These are phyloP conservation scores for Lycaon pictus DNA, from an alignment of 2,113 vertebrate species.

Conservation along the genomic window DNA sequence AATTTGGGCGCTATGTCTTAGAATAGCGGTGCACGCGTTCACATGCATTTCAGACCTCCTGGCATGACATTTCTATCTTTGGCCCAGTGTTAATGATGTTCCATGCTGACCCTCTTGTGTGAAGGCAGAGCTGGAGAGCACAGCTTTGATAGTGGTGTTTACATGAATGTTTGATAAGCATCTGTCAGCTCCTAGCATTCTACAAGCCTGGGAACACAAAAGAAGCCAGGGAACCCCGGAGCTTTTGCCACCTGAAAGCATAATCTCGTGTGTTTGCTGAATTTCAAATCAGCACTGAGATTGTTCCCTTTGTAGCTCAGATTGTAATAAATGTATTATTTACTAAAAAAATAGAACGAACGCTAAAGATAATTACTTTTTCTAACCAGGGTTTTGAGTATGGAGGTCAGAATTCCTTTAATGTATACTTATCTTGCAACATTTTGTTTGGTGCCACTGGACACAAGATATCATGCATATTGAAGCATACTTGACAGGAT, in stretches of 20 bases:
- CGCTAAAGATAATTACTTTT: constrained; percentile 62
- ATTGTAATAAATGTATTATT: constrained; percentile 85
- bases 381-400: constrained; percentile 73
- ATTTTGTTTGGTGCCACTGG: constrained; percentile 68
- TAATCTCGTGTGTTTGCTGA: constrained; percentile 83
- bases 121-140: constrained; percentile 78
- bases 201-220: constrained; percentile 84
- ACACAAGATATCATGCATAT: constrained; percentile 46
- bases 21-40: background rate
- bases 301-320: constrained; percentile 77
- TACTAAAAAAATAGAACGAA: constrained; percentile 76
- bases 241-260: constrained; percentile 86
- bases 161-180: constrained; percentile 90
- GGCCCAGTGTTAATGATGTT: constrained; percentile 82
- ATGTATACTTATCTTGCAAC: constrained; percentile 34
- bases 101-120: constrained; percentile 82
- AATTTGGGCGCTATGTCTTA: constrained; percentile 9
- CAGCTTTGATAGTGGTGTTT: constrained; percentile 86
- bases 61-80: constrained; percentile 78
- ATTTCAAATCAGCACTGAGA: constrained; percentile 84
- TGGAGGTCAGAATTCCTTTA: constrained; percentile 77
- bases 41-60: constrained; percentile 56
- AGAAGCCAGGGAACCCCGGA: constrained; percentile 81
- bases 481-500: constrained; percentile 55
- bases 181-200: constrained; percentile 86